A percentile compares a stretch with the other conserved stretches of the same genome.
These are phyloP conservation scores for Ellobium chinense DNA, from an alignment of 2,888 invertebrate species.

Conservation along the genomic window DNA sequence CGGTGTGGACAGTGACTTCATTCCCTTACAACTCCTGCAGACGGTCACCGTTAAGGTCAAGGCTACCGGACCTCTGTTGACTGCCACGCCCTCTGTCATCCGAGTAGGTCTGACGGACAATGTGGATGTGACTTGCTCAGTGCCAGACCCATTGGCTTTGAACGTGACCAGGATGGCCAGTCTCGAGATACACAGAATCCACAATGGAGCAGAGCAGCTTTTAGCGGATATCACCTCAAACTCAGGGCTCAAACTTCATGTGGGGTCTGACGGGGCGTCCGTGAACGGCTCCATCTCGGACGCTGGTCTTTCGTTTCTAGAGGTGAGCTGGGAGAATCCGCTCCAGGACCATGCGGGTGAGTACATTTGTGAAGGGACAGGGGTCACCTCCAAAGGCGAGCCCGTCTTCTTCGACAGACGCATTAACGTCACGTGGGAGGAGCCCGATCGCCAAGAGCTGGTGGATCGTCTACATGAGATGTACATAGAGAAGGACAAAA, in stretches of 20 bases:
- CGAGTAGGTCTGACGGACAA: neutral
- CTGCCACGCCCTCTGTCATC: neutral
- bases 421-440: neutral
- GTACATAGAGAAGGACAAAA: too few relatives aligned
- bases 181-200: neutral
- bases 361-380: slow-evolving; percentile 23
- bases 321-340: neutral
- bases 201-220: neutral
- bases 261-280: neutral
- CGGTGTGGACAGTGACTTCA: neutral
- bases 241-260: neutral
- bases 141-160: neutral
- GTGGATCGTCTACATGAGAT: neutral
- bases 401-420: neutral
- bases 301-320: neutral
- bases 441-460: neutral
- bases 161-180: slow-evolving; percentile 1
- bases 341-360: neutral
- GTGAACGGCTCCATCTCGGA: neutral
- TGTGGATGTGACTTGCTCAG: neutral
- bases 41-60: neutral
- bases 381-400: neutral
- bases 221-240: neutral
- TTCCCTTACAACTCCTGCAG: neutral
- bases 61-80: neutral